Percentiles rank a stretch among this genome's conserved stretches.
Evolutionary conservation across 2,113 vertebrate genomes (phyloP).

Genomic region (Athene cunicularia): DNA sequence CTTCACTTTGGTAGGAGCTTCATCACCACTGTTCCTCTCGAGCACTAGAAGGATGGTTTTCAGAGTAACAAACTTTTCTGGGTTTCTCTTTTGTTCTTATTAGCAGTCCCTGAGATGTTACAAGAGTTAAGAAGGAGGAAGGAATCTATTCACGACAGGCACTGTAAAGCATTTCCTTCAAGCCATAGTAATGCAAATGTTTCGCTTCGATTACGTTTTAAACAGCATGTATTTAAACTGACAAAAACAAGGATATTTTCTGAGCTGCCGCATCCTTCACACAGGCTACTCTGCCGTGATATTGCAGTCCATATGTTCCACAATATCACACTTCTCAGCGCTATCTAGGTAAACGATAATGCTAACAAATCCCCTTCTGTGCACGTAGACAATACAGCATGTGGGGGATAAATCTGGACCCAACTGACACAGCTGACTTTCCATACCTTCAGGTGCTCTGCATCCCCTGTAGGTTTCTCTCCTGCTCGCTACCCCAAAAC

Average conservation of each 20-base stretch:
- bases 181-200: neutral
- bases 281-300: neutral
- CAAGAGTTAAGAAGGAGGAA: neutral
- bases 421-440: neutral
- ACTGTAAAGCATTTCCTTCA: neutral
- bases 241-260: slow-evolving; percentile 34
- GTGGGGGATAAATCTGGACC: neutral
- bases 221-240: slow-evolving; percentile 22
- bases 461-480: neutral
- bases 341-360: neutral
- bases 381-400: neutral
- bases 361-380: slow-evolving; percentile 44
- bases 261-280: slow-evolving; percentile 26
- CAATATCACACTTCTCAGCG: slow-evolving; percentile 41
- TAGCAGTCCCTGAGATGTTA: neutral
- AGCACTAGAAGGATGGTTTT: neutral
- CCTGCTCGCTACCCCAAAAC: neutral
- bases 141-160: neutral
- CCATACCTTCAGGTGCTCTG: neutral
- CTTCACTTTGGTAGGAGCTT: neutral
- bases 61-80: neutral
- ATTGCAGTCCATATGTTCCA: slow-evolving; percentile 71
- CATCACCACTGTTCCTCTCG: neutral
- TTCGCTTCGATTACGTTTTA: slow-evolving; percentile 22
- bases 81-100: neutral